Percentiles rank a stretch among this genome's conserved stretches.
These are phyloP conservation scores for Sesia apiformis DNA, from an alignment of 2,888 invertebrate species.

Conservation along the genomic window DNA sequence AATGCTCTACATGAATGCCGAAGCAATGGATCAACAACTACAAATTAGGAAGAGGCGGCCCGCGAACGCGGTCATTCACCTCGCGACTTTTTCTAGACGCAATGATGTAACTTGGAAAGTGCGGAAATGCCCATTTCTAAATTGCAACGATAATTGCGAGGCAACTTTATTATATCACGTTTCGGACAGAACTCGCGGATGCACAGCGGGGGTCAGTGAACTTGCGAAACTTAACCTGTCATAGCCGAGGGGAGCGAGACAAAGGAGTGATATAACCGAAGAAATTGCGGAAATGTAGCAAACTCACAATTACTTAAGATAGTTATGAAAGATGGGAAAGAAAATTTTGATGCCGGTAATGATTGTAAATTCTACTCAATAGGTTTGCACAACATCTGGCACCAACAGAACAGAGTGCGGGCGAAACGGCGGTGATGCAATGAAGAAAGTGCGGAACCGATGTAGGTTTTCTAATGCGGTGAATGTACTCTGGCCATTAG, in stretches of 20 bases:
- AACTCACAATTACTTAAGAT: background rate
- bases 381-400: conserved; percentile 50
- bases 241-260: conserved; percentile 43
- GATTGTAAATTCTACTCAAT: background rate
- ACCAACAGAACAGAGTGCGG: conserved; percentile 64
- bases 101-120: conserved; percentile 69
- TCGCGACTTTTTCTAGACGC: conserved; percentile 43
- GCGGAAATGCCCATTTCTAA: conserved; percentile 63
- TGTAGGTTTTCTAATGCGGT: conserved; percentile 70
- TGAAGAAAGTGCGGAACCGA: conserved; percentile 73
- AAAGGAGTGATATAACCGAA: conserved; percentile 45
- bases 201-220: conserved; percentile 58
- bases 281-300: conserved; percentile 43
- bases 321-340: background rate
- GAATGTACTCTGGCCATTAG: conserved; percentile 66
- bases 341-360: background rate
- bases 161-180: conserved; percentile 54
- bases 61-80: conserved; percentile 53
- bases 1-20: conserved; percentile 56
- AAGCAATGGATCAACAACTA: conserved; percentile 54
- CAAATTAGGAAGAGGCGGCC: conserved; percentile 37
- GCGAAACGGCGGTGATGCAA: conserved; percentile 67
- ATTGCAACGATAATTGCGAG: conserved; percentile 40
- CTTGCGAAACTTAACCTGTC: conserved; percentile 68
- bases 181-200: conserved; percentile 44